Base-by-base conservation (phyloP, 1,140 invertebrate genomes). In the Metopolophium dirhodum region DNA sequence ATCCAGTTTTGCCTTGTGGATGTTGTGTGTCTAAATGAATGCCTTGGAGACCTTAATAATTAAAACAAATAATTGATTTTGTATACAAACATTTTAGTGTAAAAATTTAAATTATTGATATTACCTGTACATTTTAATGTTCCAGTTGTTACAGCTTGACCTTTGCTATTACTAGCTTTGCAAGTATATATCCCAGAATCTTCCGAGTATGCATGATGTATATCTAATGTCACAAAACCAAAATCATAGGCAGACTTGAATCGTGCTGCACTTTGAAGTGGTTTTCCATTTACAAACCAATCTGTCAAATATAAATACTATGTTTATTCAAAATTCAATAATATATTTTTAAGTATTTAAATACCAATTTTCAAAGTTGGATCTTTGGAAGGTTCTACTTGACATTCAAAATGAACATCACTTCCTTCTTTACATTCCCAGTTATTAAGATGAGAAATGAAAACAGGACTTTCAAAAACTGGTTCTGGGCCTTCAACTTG, bases 371-470 rank as follows among this genome's bases (percentile, higher is more conserved):
- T 97, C 96, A 99, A 97, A 23, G 98, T 99, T 6, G 98, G 98
- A 96, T 99, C 99, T 95, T 98, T 98, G 23, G 98, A 97, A 68
- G 99, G 99, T 95, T 99, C 97, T 11, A 99, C 98, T 94, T 97
- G 97, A 95, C 98, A 99, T 95, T 99, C 98, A 95, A 99, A 99
- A 95, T 98, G 98, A 94, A 97, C 98, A 94, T 97, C 97, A 94
- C 99, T 98, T 90, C 97, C 97, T 96, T 99, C 99, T 93, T 97
- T 97, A 94, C 97, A 98, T 94, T 98, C 97, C 23, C 99, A 97
- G 94, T 99, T 98, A 95, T 99, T 99, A 89, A 99, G 95, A 95
- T 99, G 98, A 83, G 97, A 97, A 89, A 98, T 98, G 94, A 99
- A 99, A 14, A 98, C 97, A 7, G 98, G 98, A 45, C 96, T 96